Evolutionary conservation across 2,113 vertebrate genomes (phyloP), one percentile per base, ranked within the genome.

Genomic region (Salvelinus sp.): DNA sequence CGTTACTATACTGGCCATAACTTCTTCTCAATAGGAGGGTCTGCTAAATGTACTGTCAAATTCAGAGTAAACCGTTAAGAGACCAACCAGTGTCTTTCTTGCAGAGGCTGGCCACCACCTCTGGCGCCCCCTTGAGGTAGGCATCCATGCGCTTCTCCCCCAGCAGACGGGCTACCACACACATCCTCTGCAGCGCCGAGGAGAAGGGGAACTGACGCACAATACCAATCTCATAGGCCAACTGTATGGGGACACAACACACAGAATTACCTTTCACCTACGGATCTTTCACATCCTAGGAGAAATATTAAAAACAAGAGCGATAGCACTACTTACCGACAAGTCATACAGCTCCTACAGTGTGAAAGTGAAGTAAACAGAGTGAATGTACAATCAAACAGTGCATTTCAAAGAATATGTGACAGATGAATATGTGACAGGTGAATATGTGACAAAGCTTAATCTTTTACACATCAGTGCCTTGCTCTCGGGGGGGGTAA

Each of bases 191-290:
- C 79, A 96, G 72, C 7, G 92, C 95, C 2, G 98, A 98, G 44
- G 98, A 98, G 88, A 98, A 99, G 0, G 98, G 97, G 82, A 98
- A 99, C 93, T 98, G 97, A 2, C 96, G 95, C 73, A 99, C 96
- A 0, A 99, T 97, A 83, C 98, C 98, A 13, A 99, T 98, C 86
- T 98, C 97, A 73, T 98, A 97, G 69, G 90, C 81, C 1, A 92
- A 90, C 97, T 99, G 88, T 10, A 83, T 16, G 63, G 79, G 82
- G 38, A 33, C 4, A 70, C 16, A 2, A 25, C 0, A 2, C n/a
- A 7, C 9, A 3, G 4, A 25, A 23, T 69, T 28, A 69, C 48
- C 14, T 33, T 60, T n/a, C 10, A 66, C 63, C 44, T 33, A 0
- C 2, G 3, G 6, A 10, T 14, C 20, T 44, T 38, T 25, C 69